These are phyloP conservation scores for Calliphora vomitoria DNA, from an alignment of 2,888 invertebrate species.

Conservation along the genomic window DNA sequence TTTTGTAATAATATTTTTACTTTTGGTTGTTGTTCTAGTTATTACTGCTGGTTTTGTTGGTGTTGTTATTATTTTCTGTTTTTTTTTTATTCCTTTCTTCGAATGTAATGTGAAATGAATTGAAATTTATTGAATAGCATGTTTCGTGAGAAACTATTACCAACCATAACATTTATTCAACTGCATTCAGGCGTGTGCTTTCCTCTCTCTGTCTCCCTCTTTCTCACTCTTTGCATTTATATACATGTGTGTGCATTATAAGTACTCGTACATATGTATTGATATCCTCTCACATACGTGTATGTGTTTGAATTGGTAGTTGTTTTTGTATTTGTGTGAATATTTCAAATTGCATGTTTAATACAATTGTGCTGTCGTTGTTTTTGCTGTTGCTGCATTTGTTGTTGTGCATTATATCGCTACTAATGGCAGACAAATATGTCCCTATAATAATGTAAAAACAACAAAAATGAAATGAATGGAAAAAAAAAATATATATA, in stretches of 20 bases:
- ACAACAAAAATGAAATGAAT: conserved; percentile 25
- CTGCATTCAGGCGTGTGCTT: conserved; percentile 16
- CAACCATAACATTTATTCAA: conserved; percentile 55
- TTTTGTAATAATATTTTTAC: conserved; percentile 19
- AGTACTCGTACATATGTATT: too few species aligned
- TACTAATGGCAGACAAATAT: conserved; percentile 47
- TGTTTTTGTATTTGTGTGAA: not conserved
- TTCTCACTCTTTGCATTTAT: not conserved
- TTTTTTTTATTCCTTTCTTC: conserved; percentile 21
- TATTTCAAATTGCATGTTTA: conserved; percentile 46
- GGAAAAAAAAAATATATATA: not conserved
- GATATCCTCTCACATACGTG: too few species aligned
- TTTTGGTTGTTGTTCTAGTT: conserved; percentile 37
- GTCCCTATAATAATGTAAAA: conserved; percentile 28
- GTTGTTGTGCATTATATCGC: conserved; percentile 16
- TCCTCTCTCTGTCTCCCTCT: not conserved
- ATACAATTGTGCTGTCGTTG: conserved; percentile 20
- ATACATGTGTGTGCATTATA: too few species aligned
- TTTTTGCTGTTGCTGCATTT: not conserved
- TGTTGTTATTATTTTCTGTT: not conserved
- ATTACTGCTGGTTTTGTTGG: conserved; percentile 2
- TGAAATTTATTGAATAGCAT: conserved; percentile 55
- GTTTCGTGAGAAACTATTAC: conserved; percentile 58
- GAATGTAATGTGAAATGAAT: conserved; percentile 62
- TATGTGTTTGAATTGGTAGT: too few species aligned